These are phyloP conservation scores for Palythoa caribaeorum DNA, from an alignment of 92 coral and sea anemone species.

Conservation along the genomic window DNA sequence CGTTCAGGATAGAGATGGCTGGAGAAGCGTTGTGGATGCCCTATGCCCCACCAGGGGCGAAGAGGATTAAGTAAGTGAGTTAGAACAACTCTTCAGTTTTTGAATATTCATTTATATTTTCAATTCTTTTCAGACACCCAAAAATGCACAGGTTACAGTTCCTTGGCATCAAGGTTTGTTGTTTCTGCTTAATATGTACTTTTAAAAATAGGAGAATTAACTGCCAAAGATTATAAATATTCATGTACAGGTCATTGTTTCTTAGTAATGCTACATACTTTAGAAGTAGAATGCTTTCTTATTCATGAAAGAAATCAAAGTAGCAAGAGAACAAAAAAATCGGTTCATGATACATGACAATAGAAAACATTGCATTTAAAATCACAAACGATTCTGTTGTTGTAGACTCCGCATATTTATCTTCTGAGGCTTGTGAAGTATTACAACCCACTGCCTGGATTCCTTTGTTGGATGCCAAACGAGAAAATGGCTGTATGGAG, in stretches of 20 bases:
- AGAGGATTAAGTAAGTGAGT: no score
- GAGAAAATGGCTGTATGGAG: constrained; percentile 86
- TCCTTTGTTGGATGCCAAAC: constrained; percentile 78
- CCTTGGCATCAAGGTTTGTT: constrained; percentile 90
- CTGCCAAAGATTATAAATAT: neutral
- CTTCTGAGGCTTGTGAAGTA: constrained; percentile 76
- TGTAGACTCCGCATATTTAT: constrained; percentile 56
- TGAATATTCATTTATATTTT: neutral
- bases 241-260: neutral
- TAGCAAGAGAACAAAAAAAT: neutral
- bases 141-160: constrained; percentile 75
- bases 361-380: neutral
- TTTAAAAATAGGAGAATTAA: neutral
- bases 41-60: neutral
- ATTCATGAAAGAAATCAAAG: no score
- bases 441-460: constrained; percentile 89
- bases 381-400: neutral
- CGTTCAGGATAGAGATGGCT: no score
- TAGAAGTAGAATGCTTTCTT: neutral
- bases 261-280: no score
- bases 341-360: neutral
- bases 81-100: no score
- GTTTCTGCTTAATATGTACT: no score
- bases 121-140: constrained; percentile 66
- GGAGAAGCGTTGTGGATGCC: neutral